Conservation (phyloP, 2,888 invertebrate genomes). For the Drosophila vallismaia region DNA sequence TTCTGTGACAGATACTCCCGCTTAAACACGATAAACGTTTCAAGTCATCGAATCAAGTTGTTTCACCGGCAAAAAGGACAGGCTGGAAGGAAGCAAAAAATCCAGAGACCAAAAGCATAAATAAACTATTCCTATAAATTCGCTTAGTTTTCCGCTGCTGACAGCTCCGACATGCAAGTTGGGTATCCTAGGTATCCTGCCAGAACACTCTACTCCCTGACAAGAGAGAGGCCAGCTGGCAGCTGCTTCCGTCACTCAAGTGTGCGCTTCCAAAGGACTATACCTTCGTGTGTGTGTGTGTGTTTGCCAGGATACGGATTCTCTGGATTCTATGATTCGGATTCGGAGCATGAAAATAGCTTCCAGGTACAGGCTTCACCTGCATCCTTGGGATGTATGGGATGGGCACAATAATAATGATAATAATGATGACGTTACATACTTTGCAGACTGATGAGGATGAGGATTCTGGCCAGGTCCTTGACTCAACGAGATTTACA, state of each 20-base stretch:
- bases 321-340: slow-evolving; percentile 23
- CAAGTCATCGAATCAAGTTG: slow-evolving; percentile 40
- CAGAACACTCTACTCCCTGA: slow-evolving; percentile 15
- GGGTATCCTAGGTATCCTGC: slow-evolving; percentile 2
- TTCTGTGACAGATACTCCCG: slow-evolving; percentile 14
- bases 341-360: slow-evolving; percentile 34
- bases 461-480: slow-evolving; percentile 22
- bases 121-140: slow-evolving; percentile 39
- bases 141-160: slow-evolving; percentile 37
- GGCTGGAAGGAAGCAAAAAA: not conserved
- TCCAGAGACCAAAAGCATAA: slow-evolving; percentile 3
- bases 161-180: slow-evolving; percentile 32
- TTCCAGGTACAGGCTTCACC: slow-evolving; percentile 32
- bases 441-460: slow-evolving; percentile 30
- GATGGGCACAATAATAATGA: slow-evolving; percentile 7
- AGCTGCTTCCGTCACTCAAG: slow-evolving; percentile 49
- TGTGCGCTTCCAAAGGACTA: slow-evolving; percentile 17
- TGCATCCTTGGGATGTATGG: slow-evolving; percentile 2
- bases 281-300: slow-evolving; percentile 10
- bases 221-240: slow-evolving; percentile 41
- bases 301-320: slow-evolving; percentile 13
- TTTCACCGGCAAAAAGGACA: slow-evolving; percentile 8
- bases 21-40: slow-evolving; percentile 58
- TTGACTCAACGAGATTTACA: slow-evolving; percentile 26
- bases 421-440: slow-evolving; percentile 10